Base-by-base conservation (phyloP, 2,888 invertebrate species). In the Dolomedes plantarius region DNA sequence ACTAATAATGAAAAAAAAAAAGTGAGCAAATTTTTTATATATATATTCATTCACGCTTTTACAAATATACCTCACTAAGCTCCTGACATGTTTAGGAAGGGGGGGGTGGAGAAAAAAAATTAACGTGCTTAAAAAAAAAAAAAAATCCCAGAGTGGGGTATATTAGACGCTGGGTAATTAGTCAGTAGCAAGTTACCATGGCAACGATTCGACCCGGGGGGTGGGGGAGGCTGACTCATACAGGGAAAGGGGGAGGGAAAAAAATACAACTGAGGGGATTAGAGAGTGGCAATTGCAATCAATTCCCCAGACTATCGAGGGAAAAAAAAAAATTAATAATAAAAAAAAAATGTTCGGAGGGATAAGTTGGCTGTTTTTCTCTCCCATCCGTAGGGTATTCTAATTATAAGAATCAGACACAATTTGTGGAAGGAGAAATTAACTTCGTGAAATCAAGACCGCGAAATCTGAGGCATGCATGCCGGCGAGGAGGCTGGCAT, bases 231-330 rank as follows among this genome's bases (percentile, higher is more conserved):
- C 39, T 77, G 77, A 83, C 72, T 83, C 83, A 85, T 62, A 16
- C 28, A 7, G 5, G 23, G 23, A 71, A 41, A 11, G 7, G 27
- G 27, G 11, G 13, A 13, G 46, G 11, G 69, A 5, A 36, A 67
- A 32, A 31, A 29, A 29, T 16, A 28, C 56, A 69, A 39, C 62
- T 56, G 69, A 56, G 32, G 0, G 71, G 76, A 83, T 83, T 83
- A 83, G 76, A 69, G 65, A 76, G 82, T 72, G 67, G 67, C 64
- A 83, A 76, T 83, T 67, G 82, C 71, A 83, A 83, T 83, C 82
- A 82, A 75, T 82, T 32, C 50, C 41, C 56, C 23, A 23, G 56
- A 56, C 56, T 56, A 56, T 19, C 56, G 5, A 1, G 23, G 19
- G 56, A 23, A 5, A 56, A 23, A 16, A 11, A 23, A 56, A 23